phyloP scores from a whole-genome alignment of 2,888 invertebrate genomes.

The Phyllotreta cruciferae region DNA sequence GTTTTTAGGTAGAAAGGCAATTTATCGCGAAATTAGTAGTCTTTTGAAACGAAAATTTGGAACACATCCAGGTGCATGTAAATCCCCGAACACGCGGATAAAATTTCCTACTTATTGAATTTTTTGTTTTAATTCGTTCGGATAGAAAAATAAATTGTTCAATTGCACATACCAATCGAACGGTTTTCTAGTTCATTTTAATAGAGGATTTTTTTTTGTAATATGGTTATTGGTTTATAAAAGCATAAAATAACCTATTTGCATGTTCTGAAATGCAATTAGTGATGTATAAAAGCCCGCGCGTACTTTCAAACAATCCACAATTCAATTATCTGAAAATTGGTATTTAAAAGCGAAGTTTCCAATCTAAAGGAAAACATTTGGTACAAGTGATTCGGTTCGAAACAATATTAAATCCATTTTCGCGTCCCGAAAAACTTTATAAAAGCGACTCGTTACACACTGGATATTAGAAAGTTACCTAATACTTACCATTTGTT shows the following conservation, averaged over 20 bases:
- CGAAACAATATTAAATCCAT: background rate
- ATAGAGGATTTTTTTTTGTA: background rate
- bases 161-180: too few relatives aligned
- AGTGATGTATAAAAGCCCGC: constrained; percentile 2
- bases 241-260: background rate
- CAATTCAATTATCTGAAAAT: constrained; percentile 8
- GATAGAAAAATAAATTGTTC: too few relatives aligned
- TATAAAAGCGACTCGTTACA: background rate
- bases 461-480: constrained; percentile 12
- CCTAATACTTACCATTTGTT: background rate
- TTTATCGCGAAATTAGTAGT: background rate
- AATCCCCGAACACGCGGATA: too few relatives aligned
- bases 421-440: background rate
- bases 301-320: constrained; percentile 3
- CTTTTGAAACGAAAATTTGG: too few relatives aligned
- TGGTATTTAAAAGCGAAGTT: constrained; percentile 15
- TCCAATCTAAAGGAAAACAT: background rate
- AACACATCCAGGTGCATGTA: too few relatives aligned
- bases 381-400: background rate
- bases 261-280: background rate
- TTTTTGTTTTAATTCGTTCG: too few relatives aligned
- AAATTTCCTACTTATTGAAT: too few relatives aligned
- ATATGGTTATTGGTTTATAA: background rate
- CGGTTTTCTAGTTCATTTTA: background rate
- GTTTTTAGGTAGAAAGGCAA: background rate